phyloP scores from a whole-genome alignment of 2,113 vertebrate species.

The Oceanodroma tethys region DNA sequence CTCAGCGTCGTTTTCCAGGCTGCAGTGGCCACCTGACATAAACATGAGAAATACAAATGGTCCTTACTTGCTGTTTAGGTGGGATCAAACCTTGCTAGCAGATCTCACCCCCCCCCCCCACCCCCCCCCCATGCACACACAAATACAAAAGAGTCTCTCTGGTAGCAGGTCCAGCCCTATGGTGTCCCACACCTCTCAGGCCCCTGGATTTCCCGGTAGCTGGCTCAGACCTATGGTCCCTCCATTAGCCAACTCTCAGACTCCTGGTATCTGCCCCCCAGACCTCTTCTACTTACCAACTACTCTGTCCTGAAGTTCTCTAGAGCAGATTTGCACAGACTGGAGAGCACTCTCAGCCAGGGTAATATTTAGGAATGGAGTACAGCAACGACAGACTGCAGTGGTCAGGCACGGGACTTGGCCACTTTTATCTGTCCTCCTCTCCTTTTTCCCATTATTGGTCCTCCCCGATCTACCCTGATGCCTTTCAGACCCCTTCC shows the following conservation, averaged over 20 bases:
- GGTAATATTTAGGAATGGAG: not conserved
- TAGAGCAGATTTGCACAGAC: not conserved
- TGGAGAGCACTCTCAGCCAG: not conserved
- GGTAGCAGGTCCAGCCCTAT: not conserved
- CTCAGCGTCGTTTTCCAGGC: rapidly evolving
- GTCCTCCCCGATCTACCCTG: not conserved
- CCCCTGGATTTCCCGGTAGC: rapidly evolving
- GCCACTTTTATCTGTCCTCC: not conserved
- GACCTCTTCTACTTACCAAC: not conserved
- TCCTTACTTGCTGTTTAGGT: not conserved
- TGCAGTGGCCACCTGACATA: not conserved
- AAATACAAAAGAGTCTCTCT: not conserved
- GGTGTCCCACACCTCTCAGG: not conserved
- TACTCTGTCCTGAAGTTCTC: not conserved
- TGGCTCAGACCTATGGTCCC: not conserved
- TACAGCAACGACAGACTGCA: not conserved
- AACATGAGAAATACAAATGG: not conserved
- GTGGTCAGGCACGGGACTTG: not conserved
- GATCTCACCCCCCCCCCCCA: too few relatives aligned
- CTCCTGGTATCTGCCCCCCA: not conserved
- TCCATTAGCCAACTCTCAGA: not conserved
- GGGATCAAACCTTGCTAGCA: not conserved
- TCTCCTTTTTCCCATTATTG: not conserved
- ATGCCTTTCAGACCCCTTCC: not conserved
- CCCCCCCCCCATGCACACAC: too few relatives aligned